Evolutionary conservation across 1,140 invertebrate genomes (phyloP), one percentile per base, ranked within the genome.

Genomic region (Bombus sibiricus): DNA sequence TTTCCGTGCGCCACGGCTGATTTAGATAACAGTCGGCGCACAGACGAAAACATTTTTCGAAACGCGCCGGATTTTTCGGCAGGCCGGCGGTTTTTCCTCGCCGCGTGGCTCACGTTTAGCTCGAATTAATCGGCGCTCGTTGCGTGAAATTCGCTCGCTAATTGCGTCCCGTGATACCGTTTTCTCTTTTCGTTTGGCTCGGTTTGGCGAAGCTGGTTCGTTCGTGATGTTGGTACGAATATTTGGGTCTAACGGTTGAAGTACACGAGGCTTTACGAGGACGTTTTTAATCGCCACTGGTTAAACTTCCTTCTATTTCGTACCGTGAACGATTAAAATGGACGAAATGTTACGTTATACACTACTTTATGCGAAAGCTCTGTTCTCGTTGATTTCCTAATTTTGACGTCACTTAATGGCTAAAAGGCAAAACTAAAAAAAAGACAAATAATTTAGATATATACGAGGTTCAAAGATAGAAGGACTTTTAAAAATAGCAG

Each of bases 21-120:
- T 90, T 90, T 89, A 89, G 81, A 71, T 78, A 89, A 88, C 87
- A 69, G 53, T n/a, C 18, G 34, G 59, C 12, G 6, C 47, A 43
- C 18, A 57, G 12, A 22, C 64, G 37, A 39, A 87, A 87, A 89
- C 77, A 87, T 87, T 90, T 87, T 88, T 79, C 64, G 77, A 81
- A 75, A 75, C 81, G 43, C 82, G 76, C 2, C 6, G 76, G 37
- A 69, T 81, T 66, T 80, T 53, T 57, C 18, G 28, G 9, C 41
- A 28, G n/a, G 12, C 12, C 12, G 32, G 8, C 18, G 28, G 74
- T 39, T 53, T 53, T 53, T 53, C 59, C 15, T 59, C 59, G 39
- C 32, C 32, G 39, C 34, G 25, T 53, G 47, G 47, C 47, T 53
- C 47, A 0, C 47, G 47, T 53, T 53, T 22, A 53, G 25, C 28